These are phyloP conservation scores for Gonocerus acuteangulatus DNA, from an alignment of 2,888 invertebrate species.

Conservation along the genomic window DNA sequence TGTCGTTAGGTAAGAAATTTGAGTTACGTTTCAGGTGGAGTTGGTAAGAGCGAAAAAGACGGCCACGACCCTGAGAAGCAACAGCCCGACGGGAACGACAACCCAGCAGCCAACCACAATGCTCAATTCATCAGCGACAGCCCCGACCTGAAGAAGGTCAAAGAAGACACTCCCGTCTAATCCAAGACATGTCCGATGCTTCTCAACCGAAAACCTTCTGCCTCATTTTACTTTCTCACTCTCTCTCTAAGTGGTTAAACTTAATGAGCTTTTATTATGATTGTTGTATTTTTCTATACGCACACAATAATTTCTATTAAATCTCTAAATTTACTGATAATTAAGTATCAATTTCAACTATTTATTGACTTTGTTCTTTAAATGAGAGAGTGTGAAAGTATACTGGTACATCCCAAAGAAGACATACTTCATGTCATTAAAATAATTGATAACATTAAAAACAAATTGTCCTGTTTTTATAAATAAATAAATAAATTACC, in stretches of 20 bases:
- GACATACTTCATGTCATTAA: constrained; percentile 13
- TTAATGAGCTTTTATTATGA: not conserved
- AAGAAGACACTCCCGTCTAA: constrained; percentile 54
- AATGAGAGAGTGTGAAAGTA: not conserved
- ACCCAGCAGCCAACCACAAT: constrained; percentile 48
- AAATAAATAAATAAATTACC: not conserved
- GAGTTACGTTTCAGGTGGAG: constrained; percentile 35
- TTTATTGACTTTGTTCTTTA: too few species aligned
- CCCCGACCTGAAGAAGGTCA: constrained; percentile 51
- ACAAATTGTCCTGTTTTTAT: not conserved
- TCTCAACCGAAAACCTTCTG: not conserved
- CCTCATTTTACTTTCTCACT: not conserved
- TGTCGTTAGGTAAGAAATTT: not conserved
- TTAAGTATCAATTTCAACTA: too few species aligned
- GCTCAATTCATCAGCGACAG: constrained; percentile 54
- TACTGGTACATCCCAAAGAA: constrained; percentile 28
- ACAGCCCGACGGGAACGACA: constrained; percentile 43
- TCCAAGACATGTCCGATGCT: not conserved
- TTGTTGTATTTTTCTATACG: not conserved
- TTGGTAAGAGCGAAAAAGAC: constrained; percentile 41
- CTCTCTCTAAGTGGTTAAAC: too few species aligned
- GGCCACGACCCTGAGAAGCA: constrained; percentile 41
- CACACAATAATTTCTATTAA: not conserved
- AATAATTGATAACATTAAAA: not conserved
- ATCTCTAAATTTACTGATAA: not conserved